Evolutionary conservation across 2,113 vertebrate genomes (phyloP).

Genomic region (Poecile atricapillus): DNA sequence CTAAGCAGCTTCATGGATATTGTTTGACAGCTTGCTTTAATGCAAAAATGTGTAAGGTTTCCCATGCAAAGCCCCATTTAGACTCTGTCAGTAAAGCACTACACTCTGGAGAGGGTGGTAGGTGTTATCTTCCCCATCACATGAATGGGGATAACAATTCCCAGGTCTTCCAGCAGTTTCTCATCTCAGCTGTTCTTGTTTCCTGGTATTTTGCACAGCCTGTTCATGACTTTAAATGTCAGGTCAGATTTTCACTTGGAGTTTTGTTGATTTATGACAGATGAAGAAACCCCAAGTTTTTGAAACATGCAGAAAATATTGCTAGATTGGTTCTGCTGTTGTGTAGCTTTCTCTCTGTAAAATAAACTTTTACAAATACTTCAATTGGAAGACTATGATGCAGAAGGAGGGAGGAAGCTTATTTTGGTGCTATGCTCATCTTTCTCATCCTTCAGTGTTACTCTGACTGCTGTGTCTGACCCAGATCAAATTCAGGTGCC

Average conservation of each 20-base stretch:
- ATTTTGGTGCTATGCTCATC: not conserved
- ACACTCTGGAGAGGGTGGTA: not conserved
- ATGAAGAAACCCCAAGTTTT: not conserved
- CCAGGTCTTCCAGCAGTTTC: not conserved
- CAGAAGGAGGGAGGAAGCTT: not conserved
- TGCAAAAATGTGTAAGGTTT: not conserved
- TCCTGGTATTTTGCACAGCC: not conserved
- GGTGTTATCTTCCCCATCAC: not conserved
- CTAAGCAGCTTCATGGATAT: not conserved
- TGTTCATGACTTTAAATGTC: not conserved
- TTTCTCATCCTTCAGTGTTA: not conserved
- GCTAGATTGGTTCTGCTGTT: not conserved
- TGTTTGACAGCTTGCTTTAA: constrained; percentile 4
- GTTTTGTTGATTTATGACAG: not conserved
- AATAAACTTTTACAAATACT: not conserved
- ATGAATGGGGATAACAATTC: not conserved
- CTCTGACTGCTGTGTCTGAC: not conserved
- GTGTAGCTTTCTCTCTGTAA: not conserved
- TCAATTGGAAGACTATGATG: not conserved
- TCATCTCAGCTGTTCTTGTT: not conserved
- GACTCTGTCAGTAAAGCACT: not conserved
- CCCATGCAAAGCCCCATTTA: not conserved
- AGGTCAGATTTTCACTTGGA: not conserved
- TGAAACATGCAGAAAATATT: not conserved
- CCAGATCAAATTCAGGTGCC: not conserved